These are phyloP conservation scores for Cyanocitta stelleri DNA, from an alignment of 2,113 vertebrate species.

Conservation along the genomic window DNA sequence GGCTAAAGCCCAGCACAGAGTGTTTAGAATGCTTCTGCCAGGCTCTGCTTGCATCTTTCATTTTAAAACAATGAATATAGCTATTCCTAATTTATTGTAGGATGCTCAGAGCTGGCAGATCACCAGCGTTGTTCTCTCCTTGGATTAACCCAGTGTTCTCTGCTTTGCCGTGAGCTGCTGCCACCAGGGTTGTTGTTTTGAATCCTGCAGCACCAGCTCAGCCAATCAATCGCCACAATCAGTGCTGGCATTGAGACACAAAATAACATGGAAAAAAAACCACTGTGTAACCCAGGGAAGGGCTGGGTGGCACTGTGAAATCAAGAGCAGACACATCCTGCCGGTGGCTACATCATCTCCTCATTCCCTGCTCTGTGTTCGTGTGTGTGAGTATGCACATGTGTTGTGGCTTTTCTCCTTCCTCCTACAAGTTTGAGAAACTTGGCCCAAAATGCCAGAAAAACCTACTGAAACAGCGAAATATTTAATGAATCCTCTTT, in stretches of 20 bases:
- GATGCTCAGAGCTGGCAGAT: constrained; percentile 22
- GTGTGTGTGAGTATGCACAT: background rate
- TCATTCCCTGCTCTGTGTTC: background rate
- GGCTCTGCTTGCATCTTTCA: background rate
- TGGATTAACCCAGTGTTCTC: background rate
- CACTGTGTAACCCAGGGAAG: background rate
- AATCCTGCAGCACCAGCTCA: constrained; percentile 22
- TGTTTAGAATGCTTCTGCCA: background rate
- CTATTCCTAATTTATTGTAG: background rate
- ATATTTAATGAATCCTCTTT: background rate
- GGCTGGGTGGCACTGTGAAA: constrained; percentile 16
- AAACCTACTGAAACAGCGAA: background rate
- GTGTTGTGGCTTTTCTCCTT: background rate
- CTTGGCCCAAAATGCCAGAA: background rate
- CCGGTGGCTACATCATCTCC: background rate
- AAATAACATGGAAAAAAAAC: background rate
- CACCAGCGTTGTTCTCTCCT: background rate
- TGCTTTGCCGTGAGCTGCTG: background rate
- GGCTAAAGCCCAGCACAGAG: background rate
- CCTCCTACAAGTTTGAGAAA: background rate
- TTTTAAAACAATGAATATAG: constrained; percentile 14
- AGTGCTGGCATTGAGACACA: background rate
- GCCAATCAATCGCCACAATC: constrained; percentile 35
- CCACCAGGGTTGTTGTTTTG: background rate
- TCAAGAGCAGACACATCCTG: constrained; percentile 8